These are phyloP conservation scores for Gobionotothen gibberifrons DNA, from an alignment of 2,797 vertebrate genomes.

Conservation along the genomic window DNA sequence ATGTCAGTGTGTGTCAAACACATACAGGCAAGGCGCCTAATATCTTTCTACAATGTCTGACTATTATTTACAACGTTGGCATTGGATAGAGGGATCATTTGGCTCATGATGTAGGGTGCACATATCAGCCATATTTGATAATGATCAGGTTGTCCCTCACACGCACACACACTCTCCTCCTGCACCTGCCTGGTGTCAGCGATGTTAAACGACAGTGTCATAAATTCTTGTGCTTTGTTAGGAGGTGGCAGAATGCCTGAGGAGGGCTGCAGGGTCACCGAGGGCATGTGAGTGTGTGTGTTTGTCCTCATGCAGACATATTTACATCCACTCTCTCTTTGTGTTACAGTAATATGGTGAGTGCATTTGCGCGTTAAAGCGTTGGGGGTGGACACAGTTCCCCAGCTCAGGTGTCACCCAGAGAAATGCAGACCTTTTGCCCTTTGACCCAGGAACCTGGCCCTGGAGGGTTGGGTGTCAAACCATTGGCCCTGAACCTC, in stretches of 20 bases:
- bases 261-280: conserved; percentile 56
- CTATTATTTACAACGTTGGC: conserved; percentile 28
- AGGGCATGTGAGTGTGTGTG: conserved; percentile 35
- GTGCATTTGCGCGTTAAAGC: conserved; percentile 53
- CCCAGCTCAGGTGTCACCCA: conserved; percentile 69
- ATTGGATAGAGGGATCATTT: conserved; percentile 17
- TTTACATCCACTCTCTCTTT: conserved; percentile 60
- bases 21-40: conserved; percentile 7
- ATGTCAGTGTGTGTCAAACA: conserved; percentile 21
- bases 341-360: conserved; percentile 63
- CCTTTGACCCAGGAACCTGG: conserved; percentile 77
- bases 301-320: conserved; percentile 32
- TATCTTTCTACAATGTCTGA: conserved; percentile 34
- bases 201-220: conserved; percentile 62
- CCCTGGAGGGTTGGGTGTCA: conserved; percentile 76
- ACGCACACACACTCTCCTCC: conserved; percentile 28
- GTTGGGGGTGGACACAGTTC: conserved; percentile 38
- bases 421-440: conserved; percentile 77
- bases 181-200: conserved; percentile 72
- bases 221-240: conserved; percentile 79
- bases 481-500: conserved; percentile 74
- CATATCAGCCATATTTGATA: conserved; percentile 35
- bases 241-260: conserved; percentile 71
- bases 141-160: conserved; percentile 24
- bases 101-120: conserved; percentile 11